These are phyloP conservation scores for Tringa solitaria DNA, from an alignment of 2,113 vertebrate species.

Conservation along the genomic window DNA sequence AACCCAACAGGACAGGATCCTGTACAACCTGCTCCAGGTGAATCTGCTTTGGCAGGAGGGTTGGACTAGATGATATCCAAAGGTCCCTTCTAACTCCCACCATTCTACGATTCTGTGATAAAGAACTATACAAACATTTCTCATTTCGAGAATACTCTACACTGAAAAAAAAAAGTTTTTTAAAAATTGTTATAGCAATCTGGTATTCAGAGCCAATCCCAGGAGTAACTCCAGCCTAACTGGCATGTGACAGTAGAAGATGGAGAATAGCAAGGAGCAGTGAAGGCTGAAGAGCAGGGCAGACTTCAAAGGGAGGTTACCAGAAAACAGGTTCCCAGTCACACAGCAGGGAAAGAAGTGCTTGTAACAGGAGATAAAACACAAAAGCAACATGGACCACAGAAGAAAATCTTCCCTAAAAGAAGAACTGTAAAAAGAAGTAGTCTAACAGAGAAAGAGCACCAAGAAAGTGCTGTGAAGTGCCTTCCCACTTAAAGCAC, in stretches of 20 bases:
- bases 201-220: not conserved
- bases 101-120: not conserved
- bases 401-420: not conserved
- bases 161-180: not conserved
- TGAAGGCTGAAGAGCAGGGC: not conserved
- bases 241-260: too few relatives aligned
- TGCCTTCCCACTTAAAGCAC: too few relatives aligned
- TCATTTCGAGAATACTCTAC: not conserved
- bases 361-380: not conserved
- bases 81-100: not conserved
- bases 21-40: not conserved
- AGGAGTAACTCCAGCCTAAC: not conserved
- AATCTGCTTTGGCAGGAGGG: not conserved
- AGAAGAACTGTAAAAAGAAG: rapidly evolving
- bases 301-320: not conserved
- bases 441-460: not conserved
- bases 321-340: not conserved
- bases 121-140: rapidly evolving
- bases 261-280: not conserved
- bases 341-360: not conserved
- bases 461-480: not conserved
- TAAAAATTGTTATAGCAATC: not conserved
- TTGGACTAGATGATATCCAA: not conserved
- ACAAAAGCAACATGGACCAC: not conserved
- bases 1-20: not conserved